These are phyloP conservation scores for Pseudanteris insignis DNA, from an alignment of 2,888 invertebrate genomes.

Conservation along the genomic window DNA sequence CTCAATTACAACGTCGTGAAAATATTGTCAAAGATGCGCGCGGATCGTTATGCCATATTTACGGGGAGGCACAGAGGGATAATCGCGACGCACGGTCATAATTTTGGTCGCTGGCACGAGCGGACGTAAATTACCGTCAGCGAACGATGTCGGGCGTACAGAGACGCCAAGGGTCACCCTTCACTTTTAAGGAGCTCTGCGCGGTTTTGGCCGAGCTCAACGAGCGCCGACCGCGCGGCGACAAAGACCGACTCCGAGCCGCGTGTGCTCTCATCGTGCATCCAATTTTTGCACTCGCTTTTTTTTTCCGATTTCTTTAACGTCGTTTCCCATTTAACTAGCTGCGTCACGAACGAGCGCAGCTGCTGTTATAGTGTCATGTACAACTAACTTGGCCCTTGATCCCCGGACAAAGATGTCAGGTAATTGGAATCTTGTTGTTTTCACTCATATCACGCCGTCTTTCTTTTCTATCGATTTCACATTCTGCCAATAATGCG, in stretches of 20 bases:
- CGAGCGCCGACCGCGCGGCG: constrained; percentile 14
- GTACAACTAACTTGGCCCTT: constrained; percentile 44
- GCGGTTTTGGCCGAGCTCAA: constrained; percentile 10
- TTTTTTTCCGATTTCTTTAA: constrained; percentile 44
- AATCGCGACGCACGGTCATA: constrained; percentile 51
- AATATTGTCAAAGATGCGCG: constrained; percentile 37
- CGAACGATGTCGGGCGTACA: constrained; percentile 34
- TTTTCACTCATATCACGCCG: constrained; percentile 28
- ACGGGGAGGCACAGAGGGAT: constrained; percentile 46
- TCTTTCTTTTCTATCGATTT: constrained; percentile 30
- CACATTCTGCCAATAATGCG: constrained; percentile 15
- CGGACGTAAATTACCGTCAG: constrained; percentile 51
- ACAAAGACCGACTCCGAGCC: constrained; percentile 8
- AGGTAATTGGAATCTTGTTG: constrained; percentile 45
- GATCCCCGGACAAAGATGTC: constrained; percentile 40
- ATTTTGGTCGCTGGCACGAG: constrained; percentile 52
- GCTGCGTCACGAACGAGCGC: constrained; percentile 33
- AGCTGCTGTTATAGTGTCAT: constrained; percentile 44
- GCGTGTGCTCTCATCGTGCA: constrained; percentile 20
- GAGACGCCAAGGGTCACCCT: constrained; percentile 28
- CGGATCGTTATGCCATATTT: constrained; percentile 43
- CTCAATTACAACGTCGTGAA: constrained; percentile 37
- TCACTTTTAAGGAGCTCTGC: constrained; percentile 10
- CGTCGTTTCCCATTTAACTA: constrained; percentile 44
- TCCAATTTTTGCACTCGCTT: constrained; percentile 35